Conservation (phyloP, 1,140 invertebrate genomes). For the Adelges cooleyi region DNA sequence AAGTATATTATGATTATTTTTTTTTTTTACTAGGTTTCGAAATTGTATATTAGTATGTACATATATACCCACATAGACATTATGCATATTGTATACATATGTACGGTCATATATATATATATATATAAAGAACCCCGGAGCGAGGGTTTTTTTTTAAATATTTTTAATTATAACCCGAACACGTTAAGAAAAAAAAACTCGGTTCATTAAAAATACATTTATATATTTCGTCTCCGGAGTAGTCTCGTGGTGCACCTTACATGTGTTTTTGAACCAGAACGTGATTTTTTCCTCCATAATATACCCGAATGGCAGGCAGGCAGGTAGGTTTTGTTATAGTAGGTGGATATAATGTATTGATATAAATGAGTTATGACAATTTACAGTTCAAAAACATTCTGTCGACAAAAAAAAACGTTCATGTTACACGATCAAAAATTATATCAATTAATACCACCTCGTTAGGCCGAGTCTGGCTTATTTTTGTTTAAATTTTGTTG, state of each 20-base stretch:
- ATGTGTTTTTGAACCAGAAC: conserved; percentile 12
- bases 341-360: too few species aligned
- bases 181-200: conserved; percentile 18
- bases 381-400: too few species aligned
- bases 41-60: conserved; percentile 7
- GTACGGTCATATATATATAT: not conserved
- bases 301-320: not conserved
- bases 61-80: not conserved
- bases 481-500: too few species aligned
- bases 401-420: too few species aligned
- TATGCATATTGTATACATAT: not conserved
- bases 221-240: conserved; percentile 7
- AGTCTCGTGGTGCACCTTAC: too few species aligned
- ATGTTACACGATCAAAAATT: too few species aligned
- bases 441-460: too few species aligned
- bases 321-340: too few species aligned
- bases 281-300: conserved; percentile 1
- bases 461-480: too few species aligned
- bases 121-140: conserved; percentile 1
- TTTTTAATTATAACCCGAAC: conserved; percentile 25
- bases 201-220: conserved; percentile 28
- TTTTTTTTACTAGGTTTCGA: conserved; percentile 1
- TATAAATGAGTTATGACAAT: not conserved
- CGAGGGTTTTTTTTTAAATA: conserved; percentile 8
- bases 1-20: conserved; percentile 1